Percentiles rank a stretch among this genome's conserved stretches.
These are phyloP conservation scores for Istiophorus platypterus DNA, from an alignment of 2,113 vertebrate genomes.

Conservation along the genomic window DNA sequence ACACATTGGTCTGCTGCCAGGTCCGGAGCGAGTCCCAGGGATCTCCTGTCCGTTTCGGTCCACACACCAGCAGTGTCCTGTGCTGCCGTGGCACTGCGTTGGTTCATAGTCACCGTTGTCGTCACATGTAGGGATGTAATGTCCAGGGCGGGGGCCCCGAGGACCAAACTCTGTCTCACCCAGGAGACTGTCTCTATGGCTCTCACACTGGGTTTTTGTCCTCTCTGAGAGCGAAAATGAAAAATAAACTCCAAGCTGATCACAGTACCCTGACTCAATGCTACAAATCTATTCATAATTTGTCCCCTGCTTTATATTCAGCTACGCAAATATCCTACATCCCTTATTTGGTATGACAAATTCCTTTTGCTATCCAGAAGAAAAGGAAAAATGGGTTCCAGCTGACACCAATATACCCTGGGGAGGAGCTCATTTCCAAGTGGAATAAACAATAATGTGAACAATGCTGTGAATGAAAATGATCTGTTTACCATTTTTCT, in stretches of 20 bases:
- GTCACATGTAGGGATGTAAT: conserved; percentile 90
- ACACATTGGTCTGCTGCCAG: conserved; percentile 88
- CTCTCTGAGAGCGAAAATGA: conserved; percentile 72
- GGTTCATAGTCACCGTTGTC: conserved; percentile 87
- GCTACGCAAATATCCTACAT: conserved; percentile 20
- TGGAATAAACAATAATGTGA: conserved; percentile 38
- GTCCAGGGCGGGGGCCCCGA: conserved; percentile 73
- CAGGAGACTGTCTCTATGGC: conserved; percentile 84
- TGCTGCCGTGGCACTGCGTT: conserved; percentile 89
- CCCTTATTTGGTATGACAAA: conserved; percentile 28
- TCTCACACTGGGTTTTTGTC: conserved; percentile 89
- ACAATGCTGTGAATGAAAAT: conserved; percentile 51
- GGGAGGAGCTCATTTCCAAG: conserved; percentile 42
- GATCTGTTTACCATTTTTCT: conserved; percentile 19
- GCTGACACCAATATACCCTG: conserved; percentile 52
- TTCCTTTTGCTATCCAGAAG: conserved; percentile 53
- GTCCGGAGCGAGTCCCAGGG: conserved; percentile 85
- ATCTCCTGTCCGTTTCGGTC: conserved; percentile 90
- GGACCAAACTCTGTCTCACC: conserved; percentile 34
- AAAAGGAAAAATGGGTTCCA: conserved; percentile 67
- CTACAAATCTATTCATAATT: conserved; percentile 1
- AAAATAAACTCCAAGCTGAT: not conserved
- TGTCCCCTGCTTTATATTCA: conserved; percentile 37
- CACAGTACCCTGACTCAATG: not conserved
- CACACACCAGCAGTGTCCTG: conserved; percentile 94